Evolutionary conservation across 1,140 invertebrate genomes (phyloP).

Genomic region (Achroia grisella): DNA sequence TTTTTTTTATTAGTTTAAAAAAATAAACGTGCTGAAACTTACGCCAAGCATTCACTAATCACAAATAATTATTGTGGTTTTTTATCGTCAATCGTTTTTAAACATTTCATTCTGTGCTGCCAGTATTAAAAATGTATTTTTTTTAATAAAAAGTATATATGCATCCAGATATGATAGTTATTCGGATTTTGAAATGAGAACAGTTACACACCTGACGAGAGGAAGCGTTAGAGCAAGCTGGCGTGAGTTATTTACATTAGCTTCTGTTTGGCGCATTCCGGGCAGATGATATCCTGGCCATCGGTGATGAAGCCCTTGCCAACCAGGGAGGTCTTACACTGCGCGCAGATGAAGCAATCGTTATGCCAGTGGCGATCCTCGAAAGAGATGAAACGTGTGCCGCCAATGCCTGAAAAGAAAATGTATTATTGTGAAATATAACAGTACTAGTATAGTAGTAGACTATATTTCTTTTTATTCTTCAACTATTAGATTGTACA

Average conservation of each 20-base stretch:
- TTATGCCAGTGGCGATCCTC: conserved; percentile 99
- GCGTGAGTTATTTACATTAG: conserved; percentile 81
- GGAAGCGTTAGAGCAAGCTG: conserved; percentile 1
- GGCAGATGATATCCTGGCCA: conserved; percentile 95
- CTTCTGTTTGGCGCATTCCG: conserved; percentile 98
- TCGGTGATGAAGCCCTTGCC: conserved; percentile 99
- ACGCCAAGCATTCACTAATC: background rate
- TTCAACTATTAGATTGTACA: no score
- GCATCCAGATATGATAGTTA: no score
- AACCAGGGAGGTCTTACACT: conserved; percentile 95
- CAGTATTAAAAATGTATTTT: no score
- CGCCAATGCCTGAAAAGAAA: conserved; percentile 88
- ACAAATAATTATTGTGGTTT: no score
- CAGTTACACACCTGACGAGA: background rate
- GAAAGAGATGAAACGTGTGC: conserved; percentile 99
- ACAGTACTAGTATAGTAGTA: no score
- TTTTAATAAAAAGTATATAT: no score
- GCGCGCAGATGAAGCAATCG: conserved; percentile 98
- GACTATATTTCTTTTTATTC: no score
- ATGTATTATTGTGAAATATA: background rate
- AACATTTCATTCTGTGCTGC: no score
- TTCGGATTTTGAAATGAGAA: background rate
- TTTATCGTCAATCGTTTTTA: no score
- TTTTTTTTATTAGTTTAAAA: conserved; percentile 1
- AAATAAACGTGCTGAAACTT: conserved; percentile 1